Evolutionary conservation across 2,113 vertebrate genomes (phyloP).

Genomic region (Pygathrix nemaeus): DNA sequence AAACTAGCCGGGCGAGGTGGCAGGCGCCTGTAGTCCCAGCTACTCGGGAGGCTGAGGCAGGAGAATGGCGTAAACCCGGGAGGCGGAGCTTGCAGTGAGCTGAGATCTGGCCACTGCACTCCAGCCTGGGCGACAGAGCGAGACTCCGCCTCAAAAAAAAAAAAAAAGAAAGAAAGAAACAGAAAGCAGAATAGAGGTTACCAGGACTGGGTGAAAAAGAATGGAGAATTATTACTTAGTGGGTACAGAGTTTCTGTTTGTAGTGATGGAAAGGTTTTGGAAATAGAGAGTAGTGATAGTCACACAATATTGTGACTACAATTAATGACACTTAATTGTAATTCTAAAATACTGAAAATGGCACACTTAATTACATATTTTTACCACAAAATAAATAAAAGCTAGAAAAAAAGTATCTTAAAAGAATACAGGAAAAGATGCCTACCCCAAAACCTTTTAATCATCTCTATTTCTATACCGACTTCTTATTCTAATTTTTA

Average conservation of each 20-base stretch:
- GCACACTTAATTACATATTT: neutral
- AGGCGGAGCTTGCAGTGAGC: too few species aligned
- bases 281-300: neutral
- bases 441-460: neutral
- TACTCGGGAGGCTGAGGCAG: too few species aligned
- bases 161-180: neutral
- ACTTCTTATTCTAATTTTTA: slow-evolving; percentile 31
- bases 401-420: neutral
- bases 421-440: neutral
- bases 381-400: slow-evolving; percentile 14
- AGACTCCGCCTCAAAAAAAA: too few species aligned
- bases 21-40: too few species aligned
- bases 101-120: too few species aligned
- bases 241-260: neutral
- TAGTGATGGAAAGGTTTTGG: neutral
- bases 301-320: neutral
- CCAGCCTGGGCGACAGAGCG: too few species aligned
- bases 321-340: neutral
- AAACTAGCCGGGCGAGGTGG: too few species aligned
- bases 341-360: neutral
- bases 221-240: neutral
- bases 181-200: neutral
- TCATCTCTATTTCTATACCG: neutral
- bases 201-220: neutral
- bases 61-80: too few species aligned